A percentile compares a stretch with the other conserved stretches of the same genome.
phyloP scores from a whole-genome alignment of 2,797 vertebrate species.

The Phoxinus dragarum region DNA sequence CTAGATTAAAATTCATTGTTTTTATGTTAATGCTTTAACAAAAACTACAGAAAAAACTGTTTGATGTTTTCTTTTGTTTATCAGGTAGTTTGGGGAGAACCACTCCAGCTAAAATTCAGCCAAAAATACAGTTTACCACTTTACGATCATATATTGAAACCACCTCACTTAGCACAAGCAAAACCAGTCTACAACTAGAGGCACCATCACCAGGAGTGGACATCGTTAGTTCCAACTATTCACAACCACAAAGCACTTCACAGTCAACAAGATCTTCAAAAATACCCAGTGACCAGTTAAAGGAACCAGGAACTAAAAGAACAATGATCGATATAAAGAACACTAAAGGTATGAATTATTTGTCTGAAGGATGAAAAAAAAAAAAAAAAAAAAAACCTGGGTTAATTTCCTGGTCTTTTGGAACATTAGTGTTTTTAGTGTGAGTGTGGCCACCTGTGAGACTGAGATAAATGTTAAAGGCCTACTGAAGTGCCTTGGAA shows the following conservation, averaged over 20 bases:
- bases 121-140: constrained; percentile 57
- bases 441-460: background rate
- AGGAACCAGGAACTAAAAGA: constrained; percentile 40
- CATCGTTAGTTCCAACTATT: constrained; percentile 49
- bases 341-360: constrained; percentile 68
- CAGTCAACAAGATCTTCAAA: constrained; percentile 54
- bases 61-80: constrained; percentile 57
- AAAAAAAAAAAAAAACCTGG: no score
- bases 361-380: background rate
- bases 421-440: background rate
- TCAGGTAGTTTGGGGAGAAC: constrained; percentile 54
- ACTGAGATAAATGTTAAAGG: background rate
- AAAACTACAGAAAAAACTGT: background rate
- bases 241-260: constrained; percentile 53
- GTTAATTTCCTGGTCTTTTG: background rate
- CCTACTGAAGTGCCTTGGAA: no score
- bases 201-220: constrained; percentile 43
- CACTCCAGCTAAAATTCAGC: constrained; percentile 36
- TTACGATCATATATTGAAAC: constrained; percentile 38
- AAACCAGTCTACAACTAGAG: constrained; percentile 49
- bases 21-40: background rate
- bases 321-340: constrained; percentile 52
- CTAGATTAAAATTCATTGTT: background rate
- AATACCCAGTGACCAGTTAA: constrained; percentile 39
- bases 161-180: constrained; percentile 32